These are phyloP conservation scores for Drosophila borborema DNA, from an alignment of 2,888 invertebrate genomes.

Conservation along the genomic window DNA sequence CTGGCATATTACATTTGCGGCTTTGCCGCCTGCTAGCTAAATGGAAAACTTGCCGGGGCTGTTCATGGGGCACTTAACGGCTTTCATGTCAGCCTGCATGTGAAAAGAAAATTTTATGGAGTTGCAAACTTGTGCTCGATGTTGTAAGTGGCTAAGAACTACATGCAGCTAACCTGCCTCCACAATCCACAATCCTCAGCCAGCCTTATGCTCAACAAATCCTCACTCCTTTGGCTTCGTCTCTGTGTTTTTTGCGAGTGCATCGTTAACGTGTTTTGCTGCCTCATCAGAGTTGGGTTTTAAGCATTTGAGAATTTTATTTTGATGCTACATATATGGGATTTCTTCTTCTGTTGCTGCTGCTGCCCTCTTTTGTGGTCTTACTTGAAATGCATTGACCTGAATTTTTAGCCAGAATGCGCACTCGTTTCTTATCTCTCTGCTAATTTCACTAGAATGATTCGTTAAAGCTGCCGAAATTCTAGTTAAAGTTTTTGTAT, in stretches of 20 bases:
- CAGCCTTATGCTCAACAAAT: neutral
- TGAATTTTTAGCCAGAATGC: conserved; percentile 34
- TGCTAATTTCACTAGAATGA: conserved; percentile 16
- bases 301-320: conserved; percentile 41
- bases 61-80: conserved; percentile 66
- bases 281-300: conserved; percentile 32
- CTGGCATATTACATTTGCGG: conserved; percentile 60
- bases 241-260: conserved; percentile 34
- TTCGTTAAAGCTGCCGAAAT: conserved; percentile 7
- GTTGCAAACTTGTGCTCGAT: conserved; percentile 73
- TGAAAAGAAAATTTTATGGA: conserved; percentile 60
- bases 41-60: conserved; percentile 63
- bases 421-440: conserved; percentile 30
- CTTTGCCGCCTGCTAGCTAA: conserved; percentile 51
- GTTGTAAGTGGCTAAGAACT: conserved; percentile 70
- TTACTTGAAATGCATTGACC: conserved; percentile 58
- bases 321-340: conserved; percentile 2
- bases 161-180: conserved; percentile 32
- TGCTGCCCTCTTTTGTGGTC: neutral
- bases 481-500: neutral
- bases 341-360: neutral
- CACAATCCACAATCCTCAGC: neutral
- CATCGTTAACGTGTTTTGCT: conserved; percentile 58
- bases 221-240: conserved; percentile 1
- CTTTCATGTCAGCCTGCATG: conserved; percentile 56